Evolutionary conservation across 2,888 invertebrate species (phyloP).

Genomic region (Amphipyra tragopoginis): DNA sequence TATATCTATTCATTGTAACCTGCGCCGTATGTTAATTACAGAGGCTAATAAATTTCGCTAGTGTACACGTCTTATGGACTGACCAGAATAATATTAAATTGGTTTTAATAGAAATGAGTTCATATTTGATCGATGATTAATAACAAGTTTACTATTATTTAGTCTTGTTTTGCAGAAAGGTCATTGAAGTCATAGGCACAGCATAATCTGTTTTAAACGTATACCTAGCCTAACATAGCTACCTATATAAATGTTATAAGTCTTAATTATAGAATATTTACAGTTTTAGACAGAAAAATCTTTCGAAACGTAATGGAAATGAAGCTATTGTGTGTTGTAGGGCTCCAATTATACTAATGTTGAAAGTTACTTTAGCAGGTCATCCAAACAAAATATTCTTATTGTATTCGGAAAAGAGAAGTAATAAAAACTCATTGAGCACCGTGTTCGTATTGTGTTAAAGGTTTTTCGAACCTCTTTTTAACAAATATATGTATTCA

Average conservation of each 20-base stretch:
- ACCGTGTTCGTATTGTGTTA: conserved; percentile 24
- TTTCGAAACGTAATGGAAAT: conserved; percentile 5
- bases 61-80: conserved; percentile 11
- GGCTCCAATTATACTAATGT: conserved; percentile 37
- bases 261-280: background rate
- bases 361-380: conserved; percentile 39
- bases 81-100: conserved; percentile 30
- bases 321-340: conserved; percentile 11
- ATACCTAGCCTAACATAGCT: background rate
- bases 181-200: background rate
- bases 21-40: conserved; percentile 45
- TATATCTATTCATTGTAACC: conserved; percentile 41
- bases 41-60: conserved; percentile 34
- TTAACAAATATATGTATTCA: background rate
- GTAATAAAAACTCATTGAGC: conserved; percentile 40
- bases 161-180: conserved; percentile 9
- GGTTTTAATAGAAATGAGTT: conserved; percentile 32
- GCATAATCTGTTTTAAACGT: background rate
- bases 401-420: conserved; percentile 43
- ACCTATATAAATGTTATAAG: background rate
- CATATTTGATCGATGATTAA: conserved; percentile 29
- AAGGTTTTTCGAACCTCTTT: conserved; percentile 15
- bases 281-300: background rate
- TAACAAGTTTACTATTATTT: conserved; percentile 35
- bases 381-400: conserved; percentile 40